Evolutionary conservation across 23 tunicate species (phyloP), one percentile per base, ranked within the genome.

Genomic region (Oikopleura vanhoeffeni): DNA sequence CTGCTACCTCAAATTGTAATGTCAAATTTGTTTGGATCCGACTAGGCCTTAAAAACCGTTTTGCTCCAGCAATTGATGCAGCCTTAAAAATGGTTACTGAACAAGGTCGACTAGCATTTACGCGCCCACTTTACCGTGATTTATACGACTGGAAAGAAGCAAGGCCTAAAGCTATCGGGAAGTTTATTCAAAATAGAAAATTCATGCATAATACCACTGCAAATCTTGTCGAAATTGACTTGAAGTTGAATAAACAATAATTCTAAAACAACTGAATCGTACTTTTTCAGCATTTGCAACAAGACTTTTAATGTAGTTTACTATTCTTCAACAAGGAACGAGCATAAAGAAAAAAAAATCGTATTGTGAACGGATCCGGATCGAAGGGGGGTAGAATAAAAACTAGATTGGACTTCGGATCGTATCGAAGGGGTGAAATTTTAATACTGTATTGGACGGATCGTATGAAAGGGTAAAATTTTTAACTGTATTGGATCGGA

Each of bases 101-200:
- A 32, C 99, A 95, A 42, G 99, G 99, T 1, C 85, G 99, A 42
- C 86, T 95, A 91, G 91, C 90, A 42, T 95, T 91, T 49, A 95
- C 97, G 3, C 88, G 99, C 40, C 99, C 99, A 0, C 57, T 95
- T 75, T 95, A 84, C 87, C 79, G 99, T 40, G 90, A 86, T 84
- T 85, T 95, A 0, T 91, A 91, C 2, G 87, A 76, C 28, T 95
- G 99, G 99, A 87, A 89, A 1, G 75, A 83, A 57, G 91, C 97
- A 41, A 49, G 99, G 57, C 83, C 85, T 0, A 41, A 0, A 38
- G 99, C 99, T 0, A 85, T 95, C 27, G 96, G 91, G 40, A 85
- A 40, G 38, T 95, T 91, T 83, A 85, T 64, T 76, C 57, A 87
- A 34, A 87, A 91, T 64, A 40, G 84, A 42, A 41, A 87, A 33